phyloP scores from a whole-genome alignment of 2,797 vertebrate species.

The Eulemur coronatus region DNA sequence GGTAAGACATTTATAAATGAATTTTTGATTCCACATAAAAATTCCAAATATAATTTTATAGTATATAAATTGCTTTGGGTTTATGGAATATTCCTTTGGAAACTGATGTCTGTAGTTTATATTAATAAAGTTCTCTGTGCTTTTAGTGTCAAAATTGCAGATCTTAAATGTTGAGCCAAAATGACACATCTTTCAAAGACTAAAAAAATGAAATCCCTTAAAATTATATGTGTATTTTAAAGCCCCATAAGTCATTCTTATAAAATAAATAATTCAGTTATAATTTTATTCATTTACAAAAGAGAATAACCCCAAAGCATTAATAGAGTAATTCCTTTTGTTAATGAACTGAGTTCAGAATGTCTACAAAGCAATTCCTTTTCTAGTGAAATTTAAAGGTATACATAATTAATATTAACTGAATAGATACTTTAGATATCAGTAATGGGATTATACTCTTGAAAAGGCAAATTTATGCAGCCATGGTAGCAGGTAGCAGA shows the following conservation, averaged over 20 bases:
- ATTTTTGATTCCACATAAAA: constrained; percentile 39
- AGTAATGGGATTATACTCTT: neutral
- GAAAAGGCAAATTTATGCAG: neutral
- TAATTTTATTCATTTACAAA: constrained; percentile 70
- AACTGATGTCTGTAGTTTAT: neutral
- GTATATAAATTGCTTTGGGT: neutral
- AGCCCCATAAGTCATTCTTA: constrained; percentile 29
- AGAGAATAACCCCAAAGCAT: constrained; percentile 54
- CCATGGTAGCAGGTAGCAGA: neutral
- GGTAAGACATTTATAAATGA: constrained; percentile 48
- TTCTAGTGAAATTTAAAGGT: constrained; percentile 22
- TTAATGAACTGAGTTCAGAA: constrained; percentile 49
- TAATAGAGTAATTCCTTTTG: constrained; percentile 60
- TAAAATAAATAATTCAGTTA: constrained; percentile 28
- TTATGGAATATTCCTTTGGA: neutral
- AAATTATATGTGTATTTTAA: constrained; percentile 7
- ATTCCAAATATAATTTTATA: neutral
- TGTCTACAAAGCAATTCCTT: constrained; percentile 56
- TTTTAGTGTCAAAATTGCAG: constrained; percentile 38
- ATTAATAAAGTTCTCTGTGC: constrained; percentile 15
- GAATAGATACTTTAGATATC: constrained; percentile 46
- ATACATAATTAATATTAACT: constrained; percentile 67
- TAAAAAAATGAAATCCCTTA: constrained; percentile 13
- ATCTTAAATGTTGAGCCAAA: constrained; percentile 26
- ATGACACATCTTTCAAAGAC: constrained; percentile 15